Evolutionary conservation across 1,140 invertebrate species (phyloP).

Genomic region (Lepidurus apus): DNA sequence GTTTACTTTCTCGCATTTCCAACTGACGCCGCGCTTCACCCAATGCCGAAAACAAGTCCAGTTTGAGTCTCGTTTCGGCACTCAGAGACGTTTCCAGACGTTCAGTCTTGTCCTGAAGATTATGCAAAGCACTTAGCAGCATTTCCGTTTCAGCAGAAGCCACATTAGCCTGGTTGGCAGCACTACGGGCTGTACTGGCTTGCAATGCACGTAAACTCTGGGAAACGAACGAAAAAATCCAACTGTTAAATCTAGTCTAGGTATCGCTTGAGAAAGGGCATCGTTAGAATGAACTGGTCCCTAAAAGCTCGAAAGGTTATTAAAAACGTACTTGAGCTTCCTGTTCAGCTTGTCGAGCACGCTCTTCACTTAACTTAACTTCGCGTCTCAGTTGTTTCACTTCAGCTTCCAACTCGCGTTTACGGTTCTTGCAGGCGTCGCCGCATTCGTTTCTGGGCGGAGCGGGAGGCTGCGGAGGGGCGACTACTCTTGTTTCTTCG

Average conservation of each 20-base stretch:
- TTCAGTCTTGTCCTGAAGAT: conserved; percentile 78
- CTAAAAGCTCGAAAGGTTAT: not conserved
- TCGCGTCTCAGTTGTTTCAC: conserved; percentile 65
- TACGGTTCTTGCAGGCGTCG: conserved; percentile 64
- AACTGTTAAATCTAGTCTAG: not conserved
- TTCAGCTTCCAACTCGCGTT: conserved; percentile 72
- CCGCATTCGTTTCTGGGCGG: conserved; percentile 58
- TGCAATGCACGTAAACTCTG: conserved; percentile 3
- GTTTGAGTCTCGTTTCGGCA: conserved; percentile 90
- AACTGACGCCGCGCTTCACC: conserved; percentile 90
- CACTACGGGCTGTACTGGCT: conserved; percentile 19
- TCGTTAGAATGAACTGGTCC: not conserved
- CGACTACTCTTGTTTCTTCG: conserved; percentile 55
- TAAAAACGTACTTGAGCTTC: conserved; percentile 48
- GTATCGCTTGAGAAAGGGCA: not conserved
- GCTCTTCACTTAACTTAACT: conserved; percentile 68
- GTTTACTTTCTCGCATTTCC: conserved; percentile 83
- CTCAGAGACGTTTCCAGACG: conserved; percentile 87
- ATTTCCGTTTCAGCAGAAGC: conserved; percentile 63
- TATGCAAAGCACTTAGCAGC: conserved; percentile 68
- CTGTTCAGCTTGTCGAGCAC: conserved; percentile 51
- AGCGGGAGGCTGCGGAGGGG: conserved; percentile 42
- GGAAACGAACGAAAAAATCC: not conserved
- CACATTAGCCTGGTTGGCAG: not conserved
- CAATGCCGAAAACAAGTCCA: conserved; percentile 85